phyloP scores from a whole-genome alignment of 2,797 vertebrate genomes.

The Hydrocynus forskahlii region DNA sequence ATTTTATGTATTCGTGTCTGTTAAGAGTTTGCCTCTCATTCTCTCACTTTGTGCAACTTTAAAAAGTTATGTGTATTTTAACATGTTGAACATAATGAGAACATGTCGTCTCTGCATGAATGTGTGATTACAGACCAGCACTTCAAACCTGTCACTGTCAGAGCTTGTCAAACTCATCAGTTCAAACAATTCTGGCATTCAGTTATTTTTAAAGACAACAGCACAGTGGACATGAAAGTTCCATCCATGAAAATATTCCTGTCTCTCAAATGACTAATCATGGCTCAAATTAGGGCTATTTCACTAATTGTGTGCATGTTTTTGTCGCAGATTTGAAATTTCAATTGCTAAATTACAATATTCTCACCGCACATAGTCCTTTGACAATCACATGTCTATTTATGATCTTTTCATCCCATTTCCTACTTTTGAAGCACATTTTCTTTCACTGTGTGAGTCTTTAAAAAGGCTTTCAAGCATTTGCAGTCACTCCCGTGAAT shows the following conservation, averaged over 20 bases:
- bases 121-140: not conserved
- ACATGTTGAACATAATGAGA: too few relatives aligned
- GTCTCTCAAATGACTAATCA: not conserved
- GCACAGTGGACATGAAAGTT: not conserved
- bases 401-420: not conserved
- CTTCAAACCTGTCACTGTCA: not conserved
- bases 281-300: conserved; percentile 2
- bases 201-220: not conserved
- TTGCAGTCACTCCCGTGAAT: conserved; percentile 12
- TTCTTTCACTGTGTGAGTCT: conserved; percentile 1
- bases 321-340: conserved; percentile 7
- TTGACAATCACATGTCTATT: not conserved
- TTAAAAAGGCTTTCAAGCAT: not conserved
- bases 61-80: too few relatives aligned
- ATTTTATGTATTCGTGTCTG: too few relatives aligned
- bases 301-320: not conserved
- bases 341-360: conserved; percentile 6
- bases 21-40: too few relatives aligned
- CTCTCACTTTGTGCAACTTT: too few relatives aligned
- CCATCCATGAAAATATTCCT: not conserved
- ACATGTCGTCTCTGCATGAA: too few relatives aligned
- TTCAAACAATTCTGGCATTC: conserved; percentile 5
- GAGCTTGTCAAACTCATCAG: not conserved
- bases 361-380: not conserved
- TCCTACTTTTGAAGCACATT: not conserved